phyloP scores from a whole-genome alignment of 2,113 vertebrate species.

The Sminthopsis crassicaudata region DNA sequence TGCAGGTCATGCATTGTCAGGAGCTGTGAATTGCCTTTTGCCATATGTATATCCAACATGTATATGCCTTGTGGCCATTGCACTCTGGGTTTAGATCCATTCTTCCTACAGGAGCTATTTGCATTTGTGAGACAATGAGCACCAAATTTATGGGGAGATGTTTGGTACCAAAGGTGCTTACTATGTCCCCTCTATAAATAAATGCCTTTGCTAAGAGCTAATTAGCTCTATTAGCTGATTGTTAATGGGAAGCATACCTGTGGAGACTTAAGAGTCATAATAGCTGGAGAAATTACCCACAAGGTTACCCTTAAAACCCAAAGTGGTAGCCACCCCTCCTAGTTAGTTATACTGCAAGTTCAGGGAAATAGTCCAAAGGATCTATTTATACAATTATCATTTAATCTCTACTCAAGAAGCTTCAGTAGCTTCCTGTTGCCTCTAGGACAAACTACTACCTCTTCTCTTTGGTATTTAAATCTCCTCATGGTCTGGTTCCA shows the following conservation, averaged over 20 bases:
- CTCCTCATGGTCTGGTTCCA: not conserved
- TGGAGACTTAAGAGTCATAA: not conserved
- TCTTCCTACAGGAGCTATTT: not conserved
- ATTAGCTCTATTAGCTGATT: not conserved
- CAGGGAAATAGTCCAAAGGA: not conserved
- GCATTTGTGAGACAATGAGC: not conserved
- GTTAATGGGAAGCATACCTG: not conserved
- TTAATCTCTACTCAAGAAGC: not conserved
- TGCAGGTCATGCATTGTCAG: not conserved
- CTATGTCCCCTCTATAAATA: not conserved
- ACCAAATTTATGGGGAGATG: not conserved
- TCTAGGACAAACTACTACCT: not conserved
- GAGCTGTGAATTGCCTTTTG: not conserved
- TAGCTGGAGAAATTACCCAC: not conserved
- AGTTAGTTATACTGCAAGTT: not conserved
- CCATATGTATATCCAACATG: not conserved
- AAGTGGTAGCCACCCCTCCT: not conserved
- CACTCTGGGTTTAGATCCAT: not conserved
- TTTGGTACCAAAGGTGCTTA: not conserved
- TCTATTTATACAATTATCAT: not conserved
- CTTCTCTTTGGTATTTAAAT: not conserved
- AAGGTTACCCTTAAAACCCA: not conserved
- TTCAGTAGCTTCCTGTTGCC: not conserved
- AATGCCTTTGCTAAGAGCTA: not conserved
- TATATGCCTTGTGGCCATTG: not conserved